These are phyloP conservation scores for Macrocentrus cingulum DNA, from an alignment of 1,140 invertebrate genomes.

Conservation along the genomic window DNA sequence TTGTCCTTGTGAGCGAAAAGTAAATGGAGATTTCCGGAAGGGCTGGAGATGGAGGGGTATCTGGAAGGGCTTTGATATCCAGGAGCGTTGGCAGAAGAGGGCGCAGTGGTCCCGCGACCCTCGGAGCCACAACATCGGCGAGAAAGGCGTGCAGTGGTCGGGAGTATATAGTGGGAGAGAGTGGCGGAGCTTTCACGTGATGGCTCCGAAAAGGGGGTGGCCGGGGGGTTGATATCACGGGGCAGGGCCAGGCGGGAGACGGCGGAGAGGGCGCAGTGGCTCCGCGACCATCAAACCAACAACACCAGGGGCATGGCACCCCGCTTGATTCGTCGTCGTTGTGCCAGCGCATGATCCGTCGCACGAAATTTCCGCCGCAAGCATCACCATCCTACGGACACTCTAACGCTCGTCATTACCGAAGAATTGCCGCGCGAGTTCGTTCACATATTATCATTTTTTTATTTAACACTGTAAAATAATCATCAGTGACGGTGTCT, in stretches of 20 bases:
- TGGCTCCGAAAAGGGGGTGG: slow-evolving; percentile 13
- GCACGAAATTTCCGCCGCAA: slow-evolving; percentile 31
- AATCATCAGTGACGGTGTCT: too few relatives aligned
- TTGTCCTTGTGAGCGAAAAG: slow-evolving; percentile 23
- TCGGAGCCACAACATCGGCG: slow-evolving; percentile 52
- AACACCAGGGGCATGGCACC: slow-evolving; percentile 39
- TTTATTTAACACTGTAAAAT: background rate
- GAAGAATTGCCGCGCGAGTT: slow-evolving; percentile 13
- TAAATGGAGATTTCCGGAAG: slow-evolving; percentile 18
- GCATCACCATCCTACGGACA: slow-evolving; percentile 20
- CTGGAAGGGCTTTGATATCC: slow-evolving; percentile 42
- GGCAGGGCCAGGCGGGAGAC: slow-evolving; percentile 49
- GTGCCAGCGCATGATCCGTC: slow-evolving; percentile 35
- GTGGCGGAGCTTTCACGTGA: slow-evolving; percentile 13
- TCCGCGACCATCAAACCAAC: slow-evolving; percentile 58
- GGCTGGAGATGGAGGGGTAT: slow-evolving; percentile 32
- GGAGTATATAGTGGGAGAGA: background rate
- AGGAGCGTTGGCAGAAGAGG: slow-evolving; percentile 53
- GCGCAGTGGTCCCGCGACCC: slow-evolving; percentile 58
- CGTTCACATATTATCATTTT: slow-evolving; percentile 21
- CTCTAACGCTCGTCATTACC: slow-evolving; percentile 15
- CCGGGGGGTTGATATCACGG: slow-evolving; percentile 45
- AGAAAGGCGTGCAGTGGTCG: slow-evolving; percentile 1
- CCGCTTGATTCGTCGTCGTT: slow-evolving; percentile 23
- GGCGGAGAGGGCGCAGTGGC: slow-evolving; percentile 58